These are phyloP conservation scores for Furnarius figulus DNA, from an alignment of 2,113 vertebrate species.

Conservation along the genomic window DNA sequence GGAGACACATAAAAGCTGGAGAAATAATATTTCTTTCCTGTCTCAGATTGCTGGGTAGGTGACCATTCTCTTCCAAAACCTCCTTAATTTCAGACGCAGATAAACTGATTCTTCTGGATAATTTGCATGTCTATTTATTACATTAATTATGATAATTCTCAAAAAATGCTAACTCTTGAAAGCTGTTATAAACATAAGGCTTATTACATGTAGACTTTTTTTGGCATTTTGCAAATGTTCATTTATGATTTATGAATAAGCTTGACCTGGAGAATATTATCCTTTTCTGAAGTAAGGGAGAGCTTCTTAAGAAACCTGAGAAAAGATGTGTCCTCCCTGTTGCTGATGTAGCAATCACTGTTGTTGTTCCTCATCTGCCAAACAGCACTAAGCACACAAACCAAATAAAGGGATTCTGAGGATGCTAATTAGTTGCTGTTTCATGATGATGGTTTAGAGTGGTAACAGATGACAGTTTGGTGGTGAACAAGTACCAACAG, in stretches of 20 bases:
- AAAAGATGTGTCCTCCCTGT: slow-evolving; percentile 14
- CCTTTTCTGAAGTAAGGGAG: neutral
- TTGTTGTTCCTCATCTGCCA: neutral
- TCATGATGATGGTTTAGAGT: neutral
- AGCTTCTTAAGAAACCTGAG: neutral
- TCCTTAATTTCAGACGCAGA: neutral
- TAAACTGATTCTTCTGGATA: neutral
- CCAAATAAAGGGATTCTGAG: neutral
- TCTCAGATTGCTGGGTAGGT: neutral
- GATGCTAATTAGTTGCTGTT: neutral
- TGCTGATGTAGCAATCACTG: neutral
- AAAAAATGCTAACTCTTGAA: slow-evolving; percentile 44
- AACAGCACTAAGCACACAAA: neutral
- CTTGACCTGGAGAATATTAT: slow-evolving; percentile 18
- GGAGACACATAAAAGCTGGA: neutral
- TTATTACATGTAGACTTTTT: slow-evolving; percentile 13
- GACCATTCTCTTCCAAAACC: neutral
- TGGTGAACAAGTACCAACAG: slow-evolving; percentile 67
- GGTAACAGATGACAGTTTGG: slow-evolving; percentile 27
- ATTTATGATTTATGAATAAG: slow-evolving; percentile 43
- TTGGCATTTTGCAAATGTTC: slow-evolving; percentile 40
- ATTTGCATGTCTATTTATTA: slow-evolving; percentile 36
- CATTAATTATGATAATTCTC: slow-evolving; percentile 33
- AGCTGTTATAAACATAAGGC: slow-evolving; percentile 48
- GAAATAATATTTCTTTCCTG: neutral